A percentile compares a stretch with the other conserved stretches of the same genome.
Evolutionary conservation across 2,888 invertebrate genomes (phyloP).

Genomic region (Kryphioiulus occultus): DNA sequence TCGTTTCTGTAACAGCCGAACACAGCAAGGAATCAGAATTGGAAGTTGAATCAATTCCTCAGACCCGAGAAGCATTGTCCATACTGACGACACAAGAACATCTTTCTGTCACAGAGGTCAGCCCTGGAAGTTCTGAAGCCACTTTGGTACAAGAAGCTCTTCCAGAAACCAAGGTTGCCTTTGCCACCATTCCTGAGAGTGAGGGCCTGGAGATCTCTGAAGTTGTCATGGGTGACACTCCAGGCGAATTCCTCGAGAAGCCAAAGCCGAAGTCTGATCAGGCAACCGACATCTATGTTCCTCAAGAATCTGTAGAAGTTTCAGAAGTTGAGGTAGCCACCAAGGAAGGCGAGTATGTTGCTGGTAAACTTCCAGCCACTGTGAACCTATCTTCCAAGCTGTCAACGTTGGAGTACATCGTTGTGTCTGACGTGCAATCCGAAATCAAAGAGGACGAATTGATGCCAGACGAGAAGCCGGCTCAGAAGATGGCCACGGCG

Average conservation of each 20-base stretch:
- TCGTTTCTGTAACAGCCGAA: conserved; percentile 50
- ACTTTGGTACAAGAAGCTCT: not conserved
- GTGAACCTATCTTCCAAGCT: conserved; percentile 40
- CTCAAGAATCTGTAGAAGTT: conserved; percentile 46
- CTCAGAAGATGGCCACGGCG: conserved; percentile 46
- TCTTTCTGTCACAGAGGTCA: conserved; percentile 51
- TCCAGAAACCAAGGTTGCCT: conserved; percentile 46
- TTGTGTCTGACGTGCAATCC: conserved; percentile 48
- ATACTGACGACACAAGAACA: not conserved
- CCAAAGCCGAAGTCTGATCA: conserved; percentile 44
- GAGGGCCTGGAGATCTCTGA: conserved; percentile 53
- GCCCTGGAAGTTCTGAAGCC: conserved; percentile 48
- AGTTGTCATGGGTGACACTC: conserved; percentile 50
- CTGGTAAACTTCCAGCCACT: conserved; percentile 43
- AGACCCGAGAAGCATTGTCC: not conserved
- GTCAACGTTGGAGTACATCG: conserved; percentile 44
- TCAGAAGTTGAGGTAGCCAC: conserved; percentile 46
- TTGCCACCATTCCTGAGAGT: conserved; percentile 51
- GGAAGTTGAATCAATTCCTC: not conserved
- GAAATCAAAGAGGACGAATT: conserved; percentile 51
- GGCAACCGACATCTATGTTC: conserved; percentile 35
- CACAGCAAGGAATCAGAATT: conserved; percentile 43
- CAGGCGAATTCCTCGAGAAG: conserved; percentile 41
- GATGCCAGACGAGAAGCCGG: conserved; percentile 13
- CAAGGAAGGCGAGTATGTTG: conserved; percentile 49